Percentiles rank a stretch among this genome's conserved stretches.
These are phyloP conservation scores for Caranx ignobilis DNA, from an alignment of 2,113 vertebrate species.

Conservation along the genomic window DNA sequence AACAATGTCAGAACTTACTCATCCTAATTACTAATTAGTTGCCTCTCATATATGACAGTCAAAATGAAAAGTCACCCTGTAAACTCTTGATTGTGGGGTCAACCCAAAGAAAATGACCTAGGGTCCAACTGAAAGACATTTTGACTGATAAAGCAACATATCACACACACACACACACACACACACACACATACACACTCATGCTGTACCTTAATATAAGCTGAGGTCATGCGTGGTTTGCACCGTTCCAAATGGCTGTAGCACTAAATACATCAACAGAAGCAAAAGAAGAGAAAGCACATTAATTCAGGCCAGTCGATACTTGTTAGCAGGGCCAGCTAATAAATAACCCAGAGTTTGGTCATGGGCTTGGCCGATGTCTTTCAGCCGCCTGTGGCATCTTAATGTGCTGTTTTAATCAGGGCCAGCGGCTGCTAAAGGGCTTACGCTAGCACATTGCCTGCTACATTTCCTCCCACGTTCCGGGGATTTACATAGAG, in stretches of 20 bases:
- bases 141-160: too few relatives aligned
- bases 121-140: too few relatives aligned
- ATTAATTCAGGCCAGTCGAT: constrained; percentile 78
- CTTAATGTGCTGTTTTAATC: constrained; percentile 81
- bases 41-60: too few relatives aligned
- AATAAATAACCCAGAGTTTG: constrained; percentile 75
- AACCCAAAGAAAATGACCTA: too few relatives aligned
- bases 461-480: constrained; percentile 58
- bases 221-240: constrained; percentile 82
- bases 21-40: too few relatives aligned
- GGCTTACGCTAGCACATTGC: constrained; percentile 61
- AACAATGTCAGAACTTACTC: too few relatives aligned
- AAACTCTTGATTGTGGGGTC: too few relatives aligned
- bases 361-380: constrained; percentile 42
- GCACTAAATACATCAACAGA: constrained; percentile 77
- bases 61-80: too few relatives aligned
- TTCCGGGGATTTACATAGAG: constrained; percentile 63
- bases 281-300: constrained; percentile 62
- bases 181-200: not conserved
- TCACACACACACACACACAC: not conserved
- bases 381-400: constrained; percentile 62
- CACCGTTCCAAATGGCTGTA: constrained; percentile 78
- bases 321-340: constrained; percentile 59
- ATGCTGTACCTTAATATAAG: constrained; percentile 1
- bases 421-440: constrained; percentile 63